Evolutionary conservation across 1,140 invertebrate species (phyloP), one percentile per base, ranked within the genome.

Genomic region (Plodia interpunctella): DNA sequence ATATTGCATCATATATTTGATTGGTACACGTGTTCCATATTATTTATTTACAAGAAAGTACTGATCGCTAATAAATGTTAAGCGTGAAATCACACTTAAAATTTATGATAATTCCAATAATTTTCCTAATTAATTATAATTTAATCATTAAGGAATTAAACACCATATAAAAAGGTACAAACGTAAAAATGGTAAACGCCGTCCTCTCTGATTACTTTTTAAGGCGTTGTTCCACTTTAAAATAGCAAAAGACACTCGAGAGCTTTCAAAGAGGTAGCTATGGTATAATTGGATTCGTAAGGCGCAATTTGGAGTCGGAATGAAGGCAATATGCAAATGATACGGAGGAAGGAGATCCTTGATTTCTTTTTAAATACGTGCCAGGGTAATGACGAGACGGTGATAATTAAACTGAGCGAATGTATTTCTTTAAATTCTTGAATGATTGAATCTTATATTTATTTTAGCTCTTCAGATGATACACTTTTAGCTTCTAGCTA

Each of bases 191-290:
- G n/a, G n/a, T n/a, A n/a, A n/a, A n/a, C n/a, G n/a, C n/a, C n/a
- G 35, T 38, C 58, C 72, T 75, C 80, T 77, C 67, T 87, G 80
- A 84, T 87, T 87, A 84, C 76, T 79, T 83, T 82, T 80, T 76
- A 78, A 83, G 78, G 71, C 69, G 65, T 80, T 77, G 72, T 75
- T 49, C 58, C 65, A 61, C 68, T 75, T 72, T 74, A 77, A 77
- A 79, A 76, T 70, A 75, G 71, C 72, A 72, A 59, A 73, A 76
- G 72, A 74, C 73, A 82, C 68, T 67, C 66, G 55, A 56, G 60
- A 68, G 74, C 63, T 74, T 75, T 49, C 72, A 66, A 66, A 71
- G 76, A 60, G 65, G 60, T 78, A 72, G 68, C 72, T 74, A 69
- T 72, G 72, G 62, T 66, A 73, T 80, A 79, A 83, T 85, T 81